These are phyloP conservation scores for Aplocera efformata DNA, from an alignment of 2,888 invertebrate genomes.

Conservation along the genomic window DNA sequence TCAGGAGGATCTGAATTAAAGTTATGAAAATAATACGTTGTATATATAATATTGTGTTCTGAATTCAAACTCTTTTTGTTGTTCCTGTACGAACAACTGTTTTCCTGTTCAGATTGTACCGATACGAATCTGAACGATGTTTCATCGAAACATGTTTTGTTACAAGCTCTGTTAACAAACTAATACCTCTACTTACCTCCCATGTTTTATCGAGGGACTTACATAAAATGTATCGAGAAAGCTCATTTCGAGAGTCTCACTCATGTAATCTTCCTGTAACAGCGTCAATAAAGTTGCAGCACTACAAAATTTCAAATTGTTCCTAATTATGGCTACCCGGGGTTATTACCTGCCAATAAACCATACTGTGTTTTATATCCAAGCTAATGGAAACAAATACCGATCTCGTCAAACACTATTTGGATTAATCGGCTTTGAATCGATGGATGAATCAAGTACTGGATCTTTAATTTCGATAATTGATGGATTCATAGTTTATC, in stretches of 20 bases:
- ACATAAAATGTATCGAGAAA: conserved; percentile 3
- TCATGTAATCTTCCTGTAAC: conserved; percentile 8
- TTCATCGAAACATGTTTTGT: no score
- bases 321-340: conserved; percentile 9
- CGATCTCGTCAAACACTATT: conserved; percentile 46
- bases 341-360: conserved; percentile 20
- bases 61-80: no score
- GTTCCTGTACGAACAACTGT: no score
- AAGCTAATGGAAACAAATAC: conserved; percentile 58
- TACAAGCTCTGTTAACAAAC: no score
- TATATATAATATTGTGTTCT: no score
- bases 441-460: background rate
- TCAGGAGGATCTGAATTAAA: no score
- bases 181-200: no score
- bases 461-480: conserved; percentile 1
- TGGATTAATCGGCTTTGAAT: conserved; percentile 25
- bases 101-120: no score
- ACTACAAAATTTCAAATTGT: conserved; percentile 15
- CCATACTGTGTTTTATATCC: conserved; percentile 18
- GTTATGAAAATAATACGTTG: no score
- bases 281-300: conserved; percentile 9
- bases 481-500: no score
- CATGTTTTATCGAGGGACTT: no score
- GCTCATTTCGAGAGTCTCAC: background rate
- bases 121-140: no score